Evolutionary conservation across 2,797 vertebrate genomes (phyloP), one percentile per base, ranked within the genome.

Genomic region (Oryzias sinensis): DNA sequence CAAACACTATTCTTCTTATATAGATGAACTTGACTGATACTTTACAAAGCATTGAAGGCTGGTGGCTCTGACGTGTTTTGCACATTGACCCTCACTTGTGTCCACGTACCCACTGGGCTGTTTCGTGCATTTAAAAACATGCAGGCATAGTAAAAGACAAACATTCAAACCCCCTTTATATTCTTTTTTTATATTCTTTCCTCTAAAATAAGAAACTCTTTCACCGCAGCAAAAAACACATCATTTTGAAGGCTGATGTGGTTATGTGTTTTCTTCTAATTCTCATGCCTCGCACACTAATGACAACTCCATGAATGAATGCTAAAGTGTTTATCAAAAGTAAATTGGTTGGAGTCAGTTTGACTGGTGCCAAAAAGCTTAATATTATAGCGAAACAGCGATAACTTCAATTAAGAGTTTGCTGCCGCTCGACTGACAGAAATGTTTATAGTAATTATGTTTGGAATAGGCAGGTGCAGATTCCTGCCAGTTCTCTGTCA

Each of bases 391-490:
- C 18, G 11, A 40, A 41, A 46, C 44, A 49, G 5, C 13, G 29
- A 74, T 77, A 64, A 74, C 42, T 46, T 4, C 62, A 62, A 70
- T 72, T 68, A 66, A 27, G 43, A 62, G 48, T 59, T 48, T 59
- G 44, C 61, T 64, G 53, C 51, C 55, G 67, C 40, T 2, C 56
- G 45, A 33, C 67, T 53, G 54, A 56, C 56, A 20, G 46, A 64
- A 58, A 22, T 73, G 49, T 76, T 73, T 65, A 43, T 27, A 65
- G 56, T 54, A 72, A 53, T 67, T 78, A 76, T 51, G 42, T 60
- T 55, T 49, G 56, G 75, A 77, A 74, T 48, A 72, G 72, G 71
- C 53, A 53, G 58, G 60, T 72, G 68, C 71, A 69, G 54, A 50
- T 65, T 74, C 46, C 54, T 65, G 57, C 42, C 53, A 53, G 58